Percentiles rank a stretch among this genome's conserved stretches.
These are phyloP conservation scores for Proisotoma minuta DNA, from an alignment of 2,888 invertebrate species.

Conservation along the genomic window DNA sequence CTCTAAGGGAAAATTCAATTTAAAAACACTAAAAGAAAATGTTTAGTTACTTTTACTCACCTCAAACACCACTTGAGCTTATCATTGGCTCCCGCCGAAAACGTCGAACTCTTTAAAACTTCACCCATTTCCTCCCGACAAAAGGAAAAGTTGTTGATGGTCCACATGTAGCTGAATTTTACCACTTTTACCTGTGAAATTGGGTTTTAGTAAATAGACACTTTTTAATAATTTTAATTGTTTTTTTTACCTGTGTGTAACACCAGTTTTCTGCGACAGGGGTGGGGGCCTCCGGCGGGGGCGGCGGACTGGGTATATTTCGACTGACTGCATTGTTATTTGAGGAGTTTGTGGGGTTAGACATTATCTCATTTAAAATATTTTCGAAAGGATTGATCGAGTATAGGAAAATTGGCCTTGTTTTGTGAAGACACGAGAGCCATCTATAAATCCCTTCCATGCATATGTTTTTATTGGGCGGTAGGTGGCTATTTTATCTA, in stretches of 20 bases:
- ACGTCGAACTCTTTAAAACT: conserved; percentile 98
- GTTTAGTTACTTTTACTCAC: conserved; percentile 13
- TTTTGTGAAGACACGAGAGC: no score
- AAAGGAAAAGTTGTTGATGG: conserved; percentile 99
- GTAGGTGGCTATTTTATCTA: no score
- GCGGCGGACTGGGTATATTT: conserved; percentile 56
- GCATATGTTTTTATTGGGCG: no score
- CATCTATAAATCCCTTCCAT: no score
- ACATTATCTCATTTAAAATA: not conserved
- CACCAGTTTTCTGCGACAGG: conserved; percentile 99
- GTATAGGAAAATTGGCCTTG: not conserved
- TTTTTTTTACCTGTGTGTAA: conserved; percentile 81
- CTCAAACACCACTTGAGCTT: conserved; percentile 85
- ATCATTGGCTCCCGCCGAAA: conserved; percentile 98
- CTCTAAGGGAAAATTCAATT: conserved; percentile 68
- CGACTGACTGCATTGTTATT: conserved; percentile 3
- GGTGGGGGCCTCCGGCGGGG: conserved; percentile 89
- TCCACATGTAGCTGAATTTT: conserved; percentile 99
- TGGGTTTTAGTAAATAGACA: not conserved
- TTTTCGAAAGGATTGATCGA: not conserved
- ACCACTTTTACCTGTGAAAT: conserved; percentile 95
- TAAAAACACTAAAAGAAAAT: not conserved
- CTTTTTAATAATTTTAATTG: not conserved
- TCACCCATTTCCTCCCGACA: conserved; percentile 99
- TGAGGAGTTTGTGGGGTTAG: not conserved